A percentile compares a stretch with the other conserved stretches of the same genome.
Evolutionary conservation across 2,113 vertebrate genomes (phyloP).

Genomic region (Rhea pennata): DNA sequence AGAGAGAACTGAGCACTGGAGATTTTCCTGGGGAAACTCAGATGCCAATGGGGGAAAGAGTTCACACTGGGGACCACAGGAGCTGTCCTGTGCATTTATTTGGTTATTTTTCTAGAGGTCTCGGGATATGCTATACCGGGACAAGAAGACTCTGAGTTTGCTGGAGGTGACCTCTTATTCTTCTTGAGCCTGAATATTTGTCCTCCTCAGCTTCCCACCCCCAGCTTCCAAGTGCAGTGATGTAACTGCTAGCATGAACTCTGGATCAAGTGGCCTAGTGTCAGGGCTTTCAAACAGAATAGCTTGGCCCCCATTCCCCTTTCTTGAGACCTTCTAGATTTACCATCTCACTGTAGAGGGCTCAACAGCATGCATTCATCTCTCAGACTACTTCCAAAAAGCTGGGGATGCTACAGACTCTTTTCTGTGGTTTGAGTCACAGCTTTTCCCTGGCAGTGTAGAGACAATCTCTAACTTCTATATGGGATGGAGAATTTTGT

Average conservation of each 20-base stretch:
- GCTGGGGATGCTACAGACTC: not conserved
- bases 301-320: not conserved
- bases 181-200: not conserved
- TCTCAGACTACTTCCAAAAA: not conserved
- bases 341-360: not conserved
- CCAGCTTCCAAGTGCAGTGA: not conserved
- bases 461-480: not conserved
- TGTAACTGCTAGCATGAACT: not conserved
- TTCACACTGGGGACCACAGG: not conserved
- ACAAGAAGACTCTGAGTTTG: not conserved
- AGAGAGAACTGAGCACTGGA: not conserved
- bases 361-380: not conserved
- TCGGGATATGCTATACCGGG: not conserved
- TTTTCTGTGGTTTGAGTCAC: not conserved
- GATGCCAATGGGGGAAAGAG: not conserved
- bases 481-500: not conserved
- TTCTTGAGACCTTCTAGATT: not conserved
- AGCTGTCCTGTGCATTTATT: not conserved
- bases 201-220: not conserved
- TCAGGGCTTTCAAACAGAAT: slow-evolving; percentile 3
- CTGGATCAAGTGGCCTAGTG: not conserved
- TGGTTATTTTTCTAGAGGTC: not conserved
- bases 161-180: not conserved
- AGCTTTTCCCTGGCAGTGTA: not conserved
- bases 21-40: not conserved